Conservation (phyloP, 2,113 vertebrate species). For the Equus quagga region DNA sequence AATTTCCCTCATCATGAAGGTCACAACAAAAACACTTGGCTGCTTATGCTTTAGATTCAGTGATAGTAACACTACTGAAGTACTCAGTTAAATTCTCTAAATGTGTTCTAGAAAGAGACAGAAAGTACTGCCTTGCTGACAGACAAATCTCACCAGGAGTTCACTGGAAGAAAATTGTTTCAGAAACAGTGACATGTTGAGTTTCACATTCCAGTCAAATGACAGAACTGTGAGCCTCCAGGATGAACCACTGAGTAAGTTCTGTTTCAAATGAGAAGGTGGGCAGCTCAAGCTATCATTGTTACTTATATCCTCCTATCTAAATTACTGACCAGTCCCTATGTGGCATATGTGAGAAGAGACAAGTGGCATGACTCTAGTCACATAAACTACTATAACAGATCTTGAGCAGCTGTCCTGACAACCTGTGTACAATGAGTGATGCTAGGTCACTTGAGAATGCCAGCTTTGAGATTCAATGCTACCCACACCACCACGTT, state of each 20-base stretch:
- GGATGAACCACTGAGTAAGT: background rate
- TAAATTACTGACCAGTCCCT: background rate
- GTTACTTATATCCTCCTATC: background rate
- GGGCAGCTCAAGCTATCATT: background rate
- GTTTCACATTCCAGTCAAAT: conserved; percentile 7
- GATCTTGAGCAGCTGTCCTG: background rate
- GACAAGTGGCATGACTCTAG: background rate
- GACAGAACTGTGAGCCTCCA: background rate
- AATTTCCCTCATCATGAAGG: background rate
- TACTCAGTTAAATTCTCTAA: background rate
- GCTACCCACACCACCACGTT: background rate
- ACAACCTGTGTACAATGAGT: background rate
- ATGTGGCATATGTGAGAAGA: background rate
- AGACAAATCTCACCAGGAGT: background rate
- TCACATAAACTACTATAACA: background rate
- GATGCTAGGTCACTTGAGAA: background rate
- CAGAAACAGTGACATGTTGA: conserved; percentile 38
- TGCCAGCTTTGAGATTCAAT: background rate
- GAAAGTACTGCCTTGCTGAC: background rate
- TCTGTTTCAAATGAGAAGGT: background rate
- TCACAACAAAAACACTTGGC: conserved; percentile 22
- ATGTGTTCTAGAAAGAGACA: background rate
- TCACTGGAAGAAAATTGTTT: conserved; percentile 8
- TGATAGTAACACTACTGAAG: background rate
- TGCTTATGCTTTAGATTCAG: background rate